Conservation (phyloP, 2,888 invertebrate genomes). For the Eurytoma californica region DNA sequence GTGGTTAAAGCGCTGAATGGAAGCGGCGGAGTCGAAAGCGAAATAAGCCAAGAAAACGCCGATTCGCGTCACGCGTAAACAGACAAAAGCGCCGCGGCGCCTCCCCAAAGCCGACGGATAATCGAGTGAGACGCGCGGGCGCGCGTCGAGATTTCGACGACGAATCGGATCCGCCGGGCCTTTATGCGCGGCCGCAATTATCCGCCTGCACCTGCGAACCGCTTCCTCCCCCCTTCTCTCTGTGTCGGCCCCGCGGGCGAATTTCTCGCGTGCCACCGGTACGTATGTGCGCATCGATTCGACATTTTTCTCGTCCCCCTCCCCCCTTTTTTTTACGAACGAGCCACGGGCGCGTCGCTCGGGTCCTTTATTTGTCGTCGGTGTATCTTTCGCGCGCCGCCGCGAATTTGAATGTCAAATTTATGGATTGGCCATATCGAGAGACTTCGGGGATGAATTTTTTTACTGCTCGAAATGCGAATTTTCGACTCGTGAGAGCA, state of each 20-base stretch:
- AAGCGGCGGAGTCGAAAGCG: no score
- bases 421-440: slow-evolving; percentile 11
- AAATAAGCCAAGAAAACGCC: no score
- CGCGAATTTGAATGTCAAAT: slow-evolving; percentile 33
- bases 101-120: background rate
- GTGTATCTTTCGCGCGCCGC: background rate
- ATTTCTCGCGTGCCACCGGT: no score
- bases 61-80: no score
- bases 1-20: no score
- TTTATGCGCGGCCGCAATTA: slow-evolving; percentile 22
- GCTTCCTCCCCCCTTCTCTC: no score
- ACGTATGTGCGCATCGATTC: slow-evolving; percentile 2
- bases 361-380: background rate
- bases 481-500: no score
- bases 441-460: background rate
- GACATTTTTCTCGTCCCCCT: background rate
- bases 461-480: background rate
- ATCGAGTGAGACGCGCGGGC: background rate
- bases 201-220: slow-evolving; percentile 29
- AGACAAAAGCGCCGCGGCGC: no score
- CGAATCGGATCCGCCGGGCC: background rate
- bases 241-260: no score
- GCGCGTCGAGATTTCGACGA: background rate
- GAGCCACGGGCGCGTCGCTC: background rate
- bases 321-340: no score